Evolutionary conservation across 2,888 invertebrate species (phyloP), one percentile per base, ranked within the genome.

Genomic region (Lasioglossum malachurum): DNA sequence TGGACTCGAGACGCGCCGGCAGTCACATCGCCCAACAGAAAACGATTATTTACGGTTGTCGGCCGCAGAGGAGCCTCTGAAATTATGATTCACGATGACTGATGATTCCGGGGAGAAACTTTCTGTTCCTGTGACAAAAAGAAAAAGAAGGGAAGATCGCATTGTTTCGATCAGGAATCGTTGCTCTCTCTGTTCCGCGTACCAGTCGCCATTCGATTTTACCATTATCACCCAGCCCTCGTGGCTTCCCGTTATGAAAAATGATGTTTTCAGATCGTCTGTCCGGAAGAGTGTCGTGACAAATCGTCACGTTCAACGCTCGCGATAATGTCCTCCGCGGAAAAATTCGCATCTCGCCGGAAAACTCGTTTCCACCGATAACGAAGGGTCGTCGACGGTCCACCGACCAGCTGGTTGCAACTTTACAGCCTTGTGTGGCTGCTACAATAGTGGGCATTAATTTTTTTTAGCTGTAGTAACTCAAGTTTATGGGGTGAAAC

Each of bases 291-390:
- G 78, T 79, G 76, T 87, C 82, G 78, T 92, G 89, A 92, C 90
- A 91, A 92, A 92, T 92, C 82, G 86, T 88, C 75, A 64, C 75
- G 82, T 87, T 75, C 86, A 87, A 87, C 74, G 72, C 88, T 79
- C 46, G 80, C 60, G 78, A 82, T 78, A 87, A 81, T 83, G 87
- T 89, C 78, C 38, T 60, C 46, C 31, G 44, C 31, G 60, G 49
- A 73, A 75, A 80, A 84, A 75, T 77, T 80, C 46, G n/a, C 31
- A 44, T 60, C 71, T 27, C 31, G 23, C 67, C 8, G 41, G 38
- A 64, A 64, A 64, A 35, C 31, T 64, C 64, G 64, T 64, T 64
- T 31, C 19, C 31, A 31, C 27, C 35, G 19, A 64, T 64, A 64
- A 35, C 64, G 64, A 64, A 64, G 31, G n/a, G 23, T n/a, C 27